These are phyloP conservation scores for Drosophila bifasciata DNA, from an alignment of 1,140 invertebrate species.

Conservation along the genomic window DNA sequence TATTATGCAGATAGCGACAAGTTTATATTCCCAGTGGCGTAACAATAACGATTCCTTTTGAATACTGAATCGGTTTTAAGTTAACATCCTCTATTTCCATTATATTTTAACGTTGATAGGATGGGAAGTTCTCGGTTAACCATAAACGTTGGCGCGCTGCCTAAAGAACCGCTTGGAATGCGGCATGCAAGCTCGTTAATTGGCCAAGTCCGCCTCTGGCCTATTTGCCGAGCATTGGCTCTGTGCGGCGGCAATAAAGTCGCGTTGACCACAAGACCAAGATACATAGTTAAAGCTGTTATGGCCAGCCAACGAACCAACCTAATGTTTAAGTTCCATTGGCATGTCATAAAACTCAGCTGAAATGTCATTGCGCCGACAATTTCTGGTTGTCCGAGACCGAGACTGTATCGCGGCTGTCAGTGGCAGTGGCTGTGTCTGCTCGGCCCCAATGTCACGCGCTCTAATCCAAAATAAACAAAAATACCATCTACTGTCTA, in stretches of 20 bases:
- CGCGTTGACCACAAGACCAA: slow-evolving; percentile 11
- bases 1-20: too few species aligned
- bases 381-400: slow-evolving; percentile 47
- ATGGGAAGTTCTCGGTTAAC: not conserved
- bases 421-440: slow-evolving; percentile 2
- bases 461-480: slow-evolving; percentile 37
- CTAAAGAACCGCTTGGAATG: slow-evolving; percentile 36
- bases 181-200: slow-evolving; percentile 39
- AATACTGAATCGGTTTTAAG: too few species aligned
- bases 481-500: slow-evolving; percentile 22
- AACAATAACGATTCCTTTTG: too few species aligned
- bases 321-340: slow-evolving; percentile 44
- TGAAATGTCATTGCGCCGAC: slow-evolving; percentile 58
- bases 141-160: slow-evolving; percentile 14
- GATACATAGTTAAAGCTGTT: slow-evolving; percentile 24
- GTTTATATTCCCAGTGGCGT: too few species aligned
- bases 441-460: slow-evolving; percentile 45
- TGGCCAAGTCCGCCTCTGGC: slow-evolving; percentile 24
- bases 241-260: not conserved
- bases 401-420: slow-evolving; percentile 22
- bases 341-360: slow-evolving; percentile 44
- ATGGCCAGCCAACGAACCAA: slow-evolving; percentile 2
- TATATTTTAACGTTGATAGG: too few species aligned
- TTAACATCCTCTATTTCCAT: not conserved
- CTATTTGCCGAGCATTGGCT: slow-evolving; percentile 38